Percentiles rank a stretch among this genome's conserved stretches.
Conservation (phyloP, 2,888 invertebrate species). For the Alcis repandata region DNA sequence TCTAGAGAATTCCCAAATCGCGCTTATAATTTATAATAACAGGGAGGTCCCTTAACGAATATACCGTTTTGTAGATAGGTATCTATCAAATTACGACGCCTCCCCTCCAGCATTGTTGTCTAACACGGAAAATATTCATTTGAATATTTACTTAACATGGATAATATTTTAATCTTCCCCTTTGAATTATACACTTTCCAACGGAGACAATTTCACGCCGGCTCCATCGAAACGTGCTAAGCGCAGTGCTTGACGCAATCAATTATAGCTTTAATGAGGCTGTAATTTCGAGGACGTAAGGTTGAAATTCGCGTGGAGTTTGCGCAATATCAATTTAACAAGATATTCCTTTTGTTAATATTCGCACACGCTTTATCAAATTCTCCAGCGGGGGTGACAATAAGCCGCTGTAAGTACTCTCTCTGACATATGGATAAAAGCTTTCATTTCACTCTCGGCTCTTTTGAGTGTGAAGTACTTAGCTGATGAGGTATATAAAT, state of each 20-base stretch:
- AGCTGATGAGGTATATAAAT: constrained; percentile 52
- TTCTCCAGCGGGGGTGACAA: constrained; percentile 87
- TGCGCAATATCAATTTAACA: constrained; percentile 84
- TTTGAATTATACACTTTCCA: constrained; percentile 87
- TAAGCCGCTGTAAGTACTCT: constrained; percentile 87
- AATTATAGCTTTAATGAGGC: constrained; percentile 60
- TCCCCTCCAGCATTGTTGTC: constrained; percentile 84
- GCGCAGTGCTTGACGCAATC: constrained; percentile 57
- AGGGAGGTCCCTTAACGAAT: constrained; percentile 82
- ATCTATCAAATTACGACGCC: constrained; percentile 85
- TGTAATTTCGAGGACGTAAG: constrained; percentile 48
- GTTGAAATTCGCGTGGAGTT: constrained; percentile 66
- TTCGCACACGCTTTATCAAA: constrained; percentile 87
- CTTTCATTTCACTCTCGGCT: constrained; percentile 86
- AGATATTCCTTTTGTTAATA: constrained; percentile 87
- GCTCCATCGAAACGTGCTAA: constrained; percentile 72
- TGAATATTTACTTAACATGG: constrained; percentile 88
- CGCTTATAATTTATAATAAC: constrained; percentile 85
- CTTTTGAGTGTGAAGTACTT: constrained; percentile 77
- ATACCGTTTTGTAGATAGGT: constrained; percentile 85
- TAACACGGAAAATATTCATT: constrained; percentile 87
- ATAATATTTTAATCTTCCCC: constrained; percentile 88
- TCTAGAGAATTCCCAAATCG: constrained; percentile 79
- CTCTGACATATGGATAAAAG: constrained; percentile 87
- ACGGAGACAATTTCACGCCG: constrained; percentile 85